phyloP scores from a whole-genome alignment of 2,888 invertebrate genomes.

The Rotaria socialis region DNA sequence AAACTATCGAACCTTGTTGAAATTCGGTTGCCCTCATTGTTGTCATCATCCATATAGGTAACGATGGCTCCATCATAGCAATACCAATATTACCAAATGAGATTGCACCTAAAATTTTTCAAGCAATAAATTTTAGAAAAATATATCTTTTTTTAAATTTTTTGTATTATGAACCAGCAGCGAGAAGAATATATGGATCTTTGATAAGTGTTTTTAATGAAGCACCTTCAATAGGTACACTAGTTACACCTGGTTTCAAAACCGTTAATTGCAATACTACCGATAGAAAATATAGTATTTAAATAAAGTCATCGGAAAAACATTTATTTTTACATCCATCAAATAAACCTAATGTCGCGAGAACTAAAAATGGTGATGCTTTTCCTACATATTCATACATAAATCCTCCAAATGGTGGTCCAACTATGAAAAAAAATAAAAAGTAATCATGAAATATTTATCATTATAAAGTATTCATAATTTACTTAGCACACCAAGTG shows the following conservation, averaged over 20 bases:
- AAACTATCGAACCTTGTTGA: background rate
- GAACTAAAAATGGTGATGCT: slow-evolving; percentile 88
- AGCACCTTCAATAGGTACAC: slow-evolving; percentile 85
- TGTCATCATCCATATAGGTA: slow-evolving; percentile 99
- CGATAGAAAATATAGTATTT: background rate
- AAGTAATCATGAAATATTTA: background rate
- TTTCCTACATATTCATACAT: slow-evolving; percentile 99
- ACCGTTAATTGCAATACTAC: slow-evolving; percentile 85
- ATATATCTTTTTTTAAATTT: no score
- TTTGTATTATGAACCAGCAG: slow-evolving; percentile 68
- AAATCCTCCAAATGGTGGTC: slow-evolving; percentile 94
- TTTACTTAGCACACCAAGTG: slow-evolving; percentile 77
- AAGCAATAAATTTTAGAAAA: background rate
- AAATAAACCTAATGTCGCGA: slow-evolving; percentile 85
- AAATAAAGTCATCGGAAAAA: background rate
- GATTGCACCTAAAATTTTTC: slow-evolving; percentile 56
- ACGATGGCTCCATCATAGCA: slow-evolving; percentile 94
- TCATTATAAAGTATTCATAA: background rate
- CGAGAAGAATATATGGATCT: slow-evolving; percentile 93
- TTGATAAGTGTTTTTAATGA: slow-evolving; percentile 79
- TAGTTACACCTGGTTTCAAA: slow-evolving; percentile 84
- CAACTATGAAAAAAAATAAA: slow-evolving; percentile 65
- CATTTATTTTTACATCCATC: slow-evolving; percentile 76
- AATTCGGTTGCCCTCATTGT: slow-evolving; percentile 72
- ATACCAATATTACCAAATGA: slow-evolving; percentile 99